Base-by-base conservation (phyloP, 2,113 vertebrate species). In the Oryzias woworae region DNA sequence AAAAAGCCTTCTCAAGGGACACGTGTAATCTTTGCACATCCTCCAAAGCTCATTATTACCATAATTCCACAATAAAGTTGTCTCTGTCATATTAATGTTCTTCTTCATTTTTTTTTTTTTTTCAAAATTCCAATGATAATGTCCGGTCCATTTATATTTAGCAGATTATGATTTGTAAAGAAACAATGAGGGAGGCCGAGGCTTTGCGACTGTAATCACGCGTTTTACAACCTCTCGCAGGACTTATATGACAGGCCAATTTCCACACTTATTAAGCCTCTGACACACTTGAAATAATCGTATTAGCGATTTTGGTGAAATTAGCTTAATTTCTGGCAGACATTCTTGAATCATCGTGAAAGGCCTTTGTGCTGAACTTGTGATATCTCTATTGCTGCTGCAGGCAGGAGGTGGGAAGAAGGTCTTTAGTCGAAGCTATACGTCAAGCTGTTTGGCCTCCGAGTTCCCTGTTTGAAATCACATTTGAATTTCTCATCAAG, bases 261-360 rank as follows among this genome's bases (percentile, higher is more conserved):
- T 92, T 93, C 83, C 91, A 93, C 91, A 93, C 89, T 90, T 93
- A 92, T 92, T 93, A 93, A 93, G 92, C 90, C 85, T 89, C 85
- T 90, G 92, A 92, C 91, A 92, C 91, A 91, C 89, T 92, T 84
- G 69, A 89, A 92, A 92, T 94, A 91, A 93, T 92, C 92, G 91
- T 92, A 92, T 94, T 94, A 94, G 85, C 69, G 60, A 90, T 92
- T 81, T 87, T 85, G 53, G 65, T 84, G 74, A 91, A 91, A 91
- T 92, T 90, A 90, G 87, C 78, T 87, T 81, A 84, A 87, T 91
- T 89, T 91, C 84, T 73, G 73, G 72, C 63, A 71, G 80, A 91
- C 73, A 71, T 75, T 77, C 56, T 68, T 60, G 31, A 81, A 80
- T 88, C 54, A 61, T 71, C n/a, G 69, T 84, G 82, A 86, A 71